Evolutionary conservation across 1,140 invertebrate species (phyloP), one percentile per base, ranked within the genome.

Genomic region (Sogatella furcifera): DNA sequence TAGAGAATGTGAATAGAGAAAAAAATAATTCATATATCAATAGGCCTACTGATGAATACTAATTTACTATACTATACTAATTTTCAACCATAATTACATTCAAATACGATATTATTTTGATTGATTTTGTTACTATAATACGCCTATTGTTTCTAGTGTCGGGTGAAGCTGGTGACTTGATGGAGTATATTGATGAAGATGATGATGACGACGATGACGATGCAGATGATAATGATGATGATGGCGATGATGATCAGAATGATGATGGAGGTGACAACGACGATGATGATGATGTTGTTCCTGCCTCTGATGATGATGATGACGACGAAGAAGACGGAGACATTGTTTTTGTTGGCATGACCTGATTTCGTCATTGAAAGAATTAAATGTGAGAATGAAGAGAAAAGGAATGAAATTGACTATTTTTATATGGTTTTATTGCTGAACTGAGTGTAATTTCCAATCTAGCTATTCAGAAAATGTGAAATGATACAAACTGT

Each of bases 201-300:
- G 52, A 28, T 54, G 53, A 52, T 21, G 21, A 44, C 63, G 28
- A 38, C 24, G 55, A 63, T 5, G 66, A 68, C 28, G 57, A 64
- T 11, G 54, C 55, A 46, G 55, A 64, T 19, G 58, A 69, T 56
- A 42, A 63, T 28, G 60, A 58, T 17, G 65, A 63, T 43, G 57
- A 63, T 43, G 58, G 22, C 34, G 64, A 41, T 6, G 65, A 66
- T 13, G 62, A 66, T 34, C 65, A 63, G 8, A 60, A 61, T 17
- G 63, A 68, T 17, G 64, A 65, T 28, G 63, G 63, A 53, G 61
- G 67, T 59, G 55, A 65, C 55, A 53, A 68, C 34, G 57, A 64
- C 24, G 38, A 68, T 59, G 55, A 66, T 55, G 57, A 68, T 42
- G 58, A 64, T 28, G 52, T 65, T 21, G 34, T 31, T 52, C 43